phyloP scores from a whole-genome alignment of 1,140 invertebrate genomes.

The Ostrea edulis region DNA sequence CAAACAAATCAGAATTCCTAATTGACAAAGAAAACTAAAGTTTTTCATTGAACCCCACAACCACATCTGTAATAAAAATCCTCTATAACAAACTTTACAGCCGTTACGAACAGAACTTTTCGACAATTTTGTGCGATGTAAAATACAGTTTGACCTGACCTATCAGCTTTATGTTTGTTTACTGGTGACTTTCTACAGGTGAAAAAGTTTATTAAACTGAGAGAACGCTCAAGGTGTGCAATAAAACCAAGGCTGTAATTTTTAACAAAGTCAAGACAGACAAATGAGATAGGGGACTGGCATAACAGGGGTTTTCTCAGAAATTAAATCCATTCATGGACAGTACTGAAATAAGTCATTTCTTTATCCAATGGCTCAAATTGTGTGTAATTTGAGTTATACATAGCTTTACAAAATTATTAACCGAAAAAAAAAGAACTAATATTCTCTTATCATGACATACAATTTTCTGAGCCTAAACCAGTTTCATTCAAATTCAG shows the following conservation, averaged over 20 bases:
- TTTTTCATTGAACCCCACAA: neutral
- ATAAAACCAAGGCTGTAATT: neutral
- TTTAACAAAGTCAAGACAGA: neutral
- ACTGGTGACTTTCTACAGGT: slow-evolving; percentile 28
- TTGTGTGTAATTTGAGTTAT: neutral
- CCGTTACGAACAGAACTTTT: neutral
- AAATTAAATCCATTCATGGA: neutral
- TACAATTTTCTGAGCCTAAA: neutral
- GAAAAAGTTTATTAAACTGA: neutral
- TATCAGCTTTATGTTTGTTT: slow-evolving; percentile 14
- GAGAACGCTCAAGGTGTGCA: neutral
- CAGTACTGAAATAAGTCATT: neutral
- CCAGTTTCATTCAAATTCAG: neutral
- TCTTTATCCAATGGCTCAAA: neutral
- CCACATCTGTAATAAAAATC: neutral
- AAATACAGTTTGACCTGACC: slow-evolving; percentile 1
- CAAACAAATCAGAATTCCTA: neutral
- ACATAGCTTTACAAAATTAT: neutral
- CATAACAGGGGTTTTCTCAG: neutral
- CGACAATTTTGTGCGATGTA: neutral
- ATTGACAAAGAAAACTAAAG: neutral
- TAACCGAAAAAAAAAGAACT: too few species aligned
- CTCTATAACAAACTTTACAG: neutral
- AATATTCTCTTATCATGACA: neutral
- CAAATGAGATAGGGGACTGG: neutral